A percentile compares a stretch with the other conserved stretches of the same genome.
phyloP scores from a whole-genome alignment of 2,113 vertebrate genomes.

The Micromys minutus region DNA sequence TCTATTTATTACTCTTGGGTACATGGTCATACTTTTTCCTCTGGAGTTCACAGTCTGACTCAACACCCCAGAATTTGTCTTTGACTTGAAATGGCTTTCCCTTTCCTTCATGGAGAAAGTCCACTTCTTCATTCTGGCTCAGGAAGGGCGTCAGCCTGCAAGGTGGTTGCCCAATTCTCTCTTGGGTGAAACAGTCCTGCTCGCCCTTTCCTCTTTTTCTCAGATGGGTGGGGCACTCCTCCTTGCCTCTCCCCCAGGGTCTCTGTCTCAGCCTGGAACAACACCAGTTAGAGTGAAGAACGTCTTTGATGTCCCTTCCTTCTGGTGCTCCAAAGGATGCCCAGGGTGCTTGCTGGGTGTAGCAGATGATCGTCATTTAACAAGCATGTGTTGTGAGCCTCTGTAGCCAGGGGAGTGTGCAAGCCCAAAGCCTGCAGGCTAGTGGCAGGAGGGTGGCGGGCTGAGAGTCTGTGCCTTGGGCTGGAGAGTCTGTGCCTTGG shows the following conservation, averaged over 20 bases:
- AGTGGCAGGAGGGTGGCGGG: accelerated
- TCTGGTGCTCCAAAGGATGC: neutral
- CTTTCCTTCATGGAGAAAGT: neutral
- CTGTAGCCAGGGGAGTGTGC: accelerated
- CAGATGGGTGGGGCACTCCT: neutral
- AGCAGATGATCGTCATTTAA: neutral
- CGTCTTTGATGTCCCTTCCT: neutral
- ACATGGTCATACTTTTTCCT: neutral
- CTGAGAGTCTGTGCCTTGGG: accelerated
- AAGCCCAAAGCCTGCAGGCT: neutral
- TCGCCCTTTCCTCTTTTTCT: neutral
- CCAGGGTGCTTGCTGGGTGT: neutral
- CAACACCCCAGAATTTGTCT: neutral
- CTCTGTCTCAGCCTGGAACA: neutral
- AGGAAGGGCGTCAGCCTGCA: neutral
- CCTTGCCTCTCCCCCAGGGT: neutral
- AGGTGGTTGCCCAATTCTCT: neutral
- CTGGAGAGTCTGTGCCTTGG: neutral
- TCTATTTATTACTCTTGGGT: neutral
- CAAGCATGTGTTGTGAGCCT: neutral
- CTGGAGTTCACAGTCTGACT: neutral
- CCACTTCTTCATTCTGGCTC: neutral
- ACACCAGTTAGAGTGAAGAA: neutral
- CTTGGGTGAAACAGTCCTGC: neutral
- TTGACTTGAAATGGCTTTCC: neutral